Conservation (phyloP, 2,888 invertebrate species). For the Formica aserva region DNA sequence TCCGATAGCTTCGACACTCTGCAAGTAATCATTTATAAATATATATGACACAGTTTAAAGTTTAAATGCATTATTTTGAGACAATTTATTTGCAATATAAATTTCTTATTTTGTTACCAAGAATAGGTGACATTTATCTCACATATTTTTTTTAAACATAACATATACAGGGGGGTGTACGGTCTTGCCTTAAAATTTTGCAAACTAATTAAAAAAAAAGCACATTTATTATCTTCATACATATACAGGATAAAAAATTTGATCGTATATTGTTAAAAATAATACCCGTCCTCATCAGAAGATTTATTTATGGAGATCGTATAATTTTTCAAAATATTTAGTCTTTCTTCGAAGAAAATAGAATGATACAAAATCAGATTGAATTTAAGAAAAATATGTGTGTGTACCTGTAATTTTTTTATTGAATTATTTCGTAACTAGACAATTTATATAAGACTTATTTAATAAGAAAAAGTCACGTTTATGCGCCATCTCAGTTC, state of each 20-base stretch:
- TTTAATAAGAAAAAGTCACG: not conserved
- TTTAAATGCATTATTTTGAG: not conserved
- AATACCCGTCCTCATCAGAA: not conserved
- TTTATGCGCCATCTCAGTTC: not conserved
- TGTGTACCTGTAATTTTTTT: not conserved
- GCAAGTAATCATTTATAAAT: constrained; percentile 27
- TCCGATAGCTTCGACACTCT: constrained; percentile 80
- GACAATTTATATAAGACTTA: not conserved
- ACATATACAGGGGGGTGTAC: not conserved
- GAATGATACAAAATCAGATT: not conserved
- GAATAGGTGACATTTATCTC: not conserved
- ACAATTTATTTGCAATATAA: not conserved
- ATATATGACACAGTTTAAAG: not conserved
- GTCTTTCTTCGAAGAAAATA: not conserved
- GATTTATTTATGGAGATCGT: not conserved
- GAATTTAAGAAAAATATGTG: not conserved
- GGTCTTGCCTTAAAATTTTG: not conserved
- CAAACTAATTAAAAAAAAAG: not conserved
- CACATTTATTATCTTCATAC: not conserved
- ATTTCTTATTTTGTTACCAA: not conserved
- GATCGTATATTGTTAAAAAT: not conserved
- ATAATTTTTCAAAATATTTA: not conserved
- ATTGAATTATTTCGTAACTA: not conserved
- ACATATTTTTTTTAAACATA: not conserved
- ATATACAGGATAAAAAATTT: not conserved